phyloP scores from a whole-genome alignment of 2,888 invertebrate genomes.

The Aricia artaxerxes region DNA sequence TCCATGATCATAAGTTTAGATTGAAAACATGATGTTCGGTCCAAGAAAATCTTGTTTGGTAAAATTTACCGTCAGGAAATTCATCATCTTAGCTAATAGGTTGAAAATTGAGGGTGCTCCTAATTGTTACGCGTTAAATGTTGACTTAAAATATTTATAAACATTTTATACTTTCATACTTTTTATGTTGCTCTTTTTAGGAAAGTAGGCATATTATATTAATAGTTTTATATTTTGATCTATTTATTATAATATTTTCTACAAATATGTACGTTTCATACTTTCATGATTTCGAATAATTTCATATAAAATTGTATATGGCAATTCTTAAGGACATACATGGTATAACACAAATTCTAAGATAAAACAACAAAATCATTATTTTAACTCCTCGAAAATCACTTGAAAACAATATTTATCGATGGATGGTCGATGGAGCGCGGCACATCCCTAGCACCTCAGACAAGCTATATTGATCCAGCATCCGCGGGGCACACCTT shows the following conservation, averaged over 20 bases:
- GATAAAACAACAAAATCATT: neutral
- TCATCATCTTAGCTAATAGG: constrained; percentile 52
- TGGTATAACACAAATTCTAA: neutral
- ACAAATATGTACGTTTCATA: neutral
- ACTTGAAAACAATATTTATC: neutral
- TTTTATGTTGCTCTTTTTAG: neutral
- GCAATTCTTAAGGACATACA: neutral
- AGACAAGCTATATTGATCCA: constrained; percentile 74
- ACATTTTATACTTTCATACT: constrained; percentile 8
- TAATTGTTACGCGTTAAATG: constrained; percentile 33
- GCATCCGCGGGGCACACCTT: constrained; percentile 58
- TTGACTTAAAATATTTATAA: constrained; percentile 26
- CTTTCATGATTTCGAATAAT: neutral
- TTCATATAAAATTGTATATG: neutral
- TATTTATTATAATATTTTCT: too few relatives aligned
- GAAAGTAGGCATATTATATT: too few relatives aligned
- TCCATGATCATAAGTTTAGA: constrained; percentile 31
- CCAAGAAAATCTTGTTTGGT: constrained; percentile 34
- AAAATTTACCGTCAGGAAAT: constrained; percentile 39
- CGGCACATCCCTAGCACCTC: constrained; percentile 54
- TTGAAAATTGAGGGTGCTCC: constrained; percentile 49
- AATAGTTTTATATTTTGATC: too few relatives aligned
- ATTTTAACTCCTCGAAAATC: neutral
- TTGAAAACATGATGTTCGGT: constrained; percentile 32
- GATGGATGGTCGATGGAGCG: neutral